Conservation (phyloP, 2,888 invertebrate species). For the Lamellibrachia satsuma region DNA sequence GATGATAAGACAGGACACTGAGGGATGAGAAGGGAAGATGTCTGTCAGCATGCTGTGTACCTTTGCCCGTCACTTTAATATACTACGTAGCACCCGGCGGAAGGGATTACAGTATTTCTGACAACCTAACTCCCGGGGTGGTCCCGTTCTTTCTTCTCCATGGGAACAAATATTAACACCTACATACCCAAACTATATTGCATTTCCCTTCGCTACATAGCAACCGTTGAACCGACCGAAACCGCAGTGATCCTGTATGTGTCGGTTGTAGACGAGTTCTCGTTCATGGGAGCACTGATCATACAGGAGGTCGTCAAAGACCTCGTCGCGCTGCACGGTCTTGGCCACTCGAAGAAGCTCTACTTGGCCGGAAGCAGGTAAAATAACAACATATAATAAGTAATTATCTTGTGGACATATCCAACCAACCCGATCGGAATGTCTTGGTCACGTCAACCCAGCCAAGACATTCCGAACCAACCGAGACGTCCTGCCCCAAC, state of each 20-base stretch:
- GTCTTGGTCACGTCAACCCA: background rate
- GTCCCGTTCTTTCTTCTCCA: too few species aligned
- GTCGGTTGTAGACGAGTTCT: conserved; percentile 71
- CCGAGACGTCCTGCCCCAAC: background rate
- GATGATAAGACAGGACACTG: background rate
- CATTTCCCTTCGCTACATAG: too few species aligned
- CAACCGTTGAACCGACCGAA: background rate
- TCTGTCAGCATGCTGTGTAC: background rate
- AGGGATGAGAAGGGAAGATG: background rate
- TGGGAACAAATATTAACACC: too few species aligned
- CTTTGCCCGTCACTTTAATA: background rate
- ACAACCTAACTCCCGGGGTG: too few species aligned
- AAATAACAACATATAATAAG: background rate
- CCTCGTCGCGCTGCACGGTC: conserved; percentile 72
- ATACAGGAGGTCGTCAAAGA: conserved; percentile 78
- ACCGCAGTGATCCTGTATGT: background rate
- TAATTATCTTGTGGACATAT: background rate
- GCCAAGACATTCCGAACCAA: background rate
- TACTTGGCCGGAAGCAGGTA: conserved; percentile 76
- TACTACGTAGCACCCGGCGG: background rate
- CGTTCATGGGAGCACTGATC: conserved; percentile 87
- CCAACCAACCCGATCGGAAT: background rate
- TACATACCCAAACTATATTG: too few species aligned
- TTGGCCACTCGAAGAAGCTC: conserved; percentile 79
- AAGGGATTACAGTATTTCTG: too few species aligned